These are phyloP conservation scores for Augiades crinisus DNA, from an alignment of 2,888 invertebrate species.

Conservation along the genomic window DNA sequence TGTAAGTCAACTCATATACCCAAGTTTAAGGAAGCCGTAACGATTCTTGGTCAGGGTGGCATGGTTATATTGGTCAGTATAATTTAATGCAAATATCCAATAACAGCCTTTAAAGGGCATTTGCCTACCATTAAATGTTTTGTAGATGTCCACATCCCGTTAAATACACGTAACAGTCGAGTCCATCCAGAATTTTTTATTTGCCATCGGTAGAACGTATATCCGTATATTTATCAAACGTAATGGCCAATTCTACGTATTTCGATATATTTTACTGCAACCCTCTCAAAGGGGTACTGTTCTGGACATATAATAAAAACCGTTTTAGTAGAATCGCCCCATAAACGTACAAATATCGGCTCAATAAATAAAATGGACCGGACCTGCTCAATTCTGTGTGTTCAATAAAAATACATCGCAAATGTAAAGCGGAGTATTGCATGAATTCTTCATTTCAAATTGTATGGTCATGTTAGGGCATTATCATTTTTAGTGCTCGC, in stretches of 20 bases:
- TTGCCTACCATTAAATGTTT: slow-evolving; percentile 7
- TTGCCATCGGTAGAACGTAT: slow-evolving; percentile 8
- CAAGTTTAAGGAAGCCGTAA: too few relatives aligned
- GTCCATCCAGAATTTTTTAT: slow-evolving; percentile 14
- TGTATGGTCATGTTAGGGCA: slow-evolving; percentile 78
- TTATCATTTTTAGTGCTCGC: slow-evolving; percentile 82
- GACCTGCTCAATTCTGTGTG: slow-evolving; percentile 60
- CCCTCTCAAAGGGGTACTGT: slow-evolving; percentile 28
- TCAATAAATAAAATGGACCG: slow-evolving; percentile 70
- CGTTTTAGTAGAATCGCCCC: slow-evolving; percentile 41
- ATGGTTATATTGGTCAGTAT: not conserved
- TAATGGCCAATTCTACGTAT: slow-evolving; percentile 20
- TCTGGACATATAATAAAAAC: slow-evolving; percentile 39
- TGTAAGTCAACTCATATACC: too few relatives aligned
- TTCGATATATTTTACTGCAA: slow-evolving; percentile 25
- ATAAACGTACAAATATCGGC: slow-evolving; percentile 46
- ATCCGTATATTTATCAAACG: slow-evolving; percentile 17
- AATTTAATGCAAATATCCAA: not conserved
- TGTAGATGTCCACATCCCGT: slow-evolving; percentile 5
- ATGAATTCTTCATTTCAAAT: slow-evolving; percentile 80
- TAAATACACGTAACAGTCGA: slow-evolving; percentile 23
- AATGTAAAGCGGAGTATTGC: slow-evolving; percentile 70
- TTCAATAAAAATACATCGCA: slow-evolving; percentile 74
- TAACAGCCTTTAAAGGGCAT: too few relatives aligned
- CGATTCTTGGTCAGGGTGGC: too few relatives aligned